A percentile compares a stretch with the other conserved stretches of the same genome.
phyloP scores from a whole-genome alignment of 1,140 invertebrate genomes.

The Philopotamus ludificatus region DNA sequence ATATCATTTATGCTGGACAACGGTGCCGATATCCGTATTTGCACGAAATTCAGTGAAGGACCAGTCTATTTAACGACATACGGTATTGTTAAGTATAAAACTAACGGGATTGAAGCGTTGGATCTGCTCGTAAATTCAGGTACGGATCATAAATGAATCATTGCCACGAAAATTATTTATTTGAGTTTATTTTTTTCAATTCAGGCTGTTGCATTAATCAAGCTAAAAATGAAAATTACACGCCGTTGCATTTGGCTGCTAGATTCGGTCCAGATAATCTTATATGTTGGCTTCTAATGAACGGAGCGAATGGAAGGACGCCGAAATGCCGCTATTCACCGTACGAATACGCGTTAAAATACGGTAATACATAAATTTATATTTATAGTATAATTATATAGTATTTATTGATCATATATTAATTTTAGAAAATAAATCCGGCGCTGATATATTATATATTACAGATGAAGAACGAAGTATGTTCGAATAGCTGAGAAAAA shows the following conservation, averaged over 20 bases:
- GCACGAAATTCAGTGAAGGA: constrained; percentile 4
- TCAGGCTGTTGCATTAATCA: constrained; percentile 18
- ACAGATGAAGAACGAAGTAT: too few relatives aligned
- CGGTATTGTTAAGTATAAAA: constrained; percentile 17
- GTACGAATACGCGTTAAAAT: constrained; percentile 19
- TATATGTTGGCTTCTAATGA: constrained; percentile 24
- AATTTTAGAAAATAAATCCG: too few relatives aligned
- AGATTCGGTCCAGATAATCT: constrained; percentile 14
- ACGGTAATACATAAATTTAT: constrained; percentile 28
- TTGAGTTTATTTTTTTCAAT: not conserved
- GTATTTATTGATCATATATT: too few relatives aligned
- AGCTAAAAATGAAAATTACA: constrained; percentile 5
- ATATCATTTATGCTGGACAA: constrained; percentile 14
- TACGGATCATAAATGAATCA: too few relatives aligned
- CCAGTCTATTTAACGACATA: constrained; percentile 21
- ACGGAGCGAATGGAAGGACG: constrained; percentile 26
- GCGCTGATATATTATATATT: too few relatives aligned
- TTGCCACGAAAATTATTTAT: too few relatives aligned
- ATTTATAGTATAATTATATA: too few relatives aligned
- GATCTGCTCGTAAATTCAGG: constrained; percentile 15
- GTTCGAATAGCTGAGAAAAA: too few relatives aligned
- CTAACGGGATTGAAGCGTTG: constrained; percentile 8
- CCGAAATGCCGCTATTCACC: not conserved
- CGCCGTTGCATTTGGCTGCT: constrained; percentile 26
- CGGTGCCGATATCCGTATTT: constrained; percentile 27